Evolutionary conservation across 2,797 vertebrate species (phyloP), one percentile per base, ranked within the genome.

Genomic region (Melanotaenia nigrans): DNA sequence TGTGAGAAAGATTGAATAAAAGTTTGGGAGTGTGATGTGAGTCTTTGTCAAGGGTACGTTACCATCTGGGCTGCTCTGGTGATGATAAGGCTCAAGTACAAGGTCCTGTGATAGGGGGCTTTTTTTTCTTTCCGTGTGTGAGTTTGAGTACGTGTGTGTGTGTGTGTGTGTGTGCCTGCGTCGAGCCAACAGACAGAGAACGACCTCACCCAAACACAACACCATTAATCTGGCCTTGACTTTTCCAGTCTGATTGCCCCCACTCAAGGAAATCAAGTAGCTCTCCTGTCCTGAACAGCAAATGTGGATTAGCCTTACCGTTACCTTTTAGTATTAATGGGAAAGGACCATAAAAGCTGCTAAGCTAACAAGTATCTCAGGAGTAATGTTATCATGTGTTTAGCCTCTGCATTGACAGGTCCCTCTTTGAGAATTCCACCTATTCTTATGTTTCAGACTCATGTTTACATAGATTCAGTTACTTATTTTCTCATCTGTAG

Each of bases 51-150:
- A 95, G 93, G 93, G 88, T 92, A 91, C 71, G 77, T 86, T 90
- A 90, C 92, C 91, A 93, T 93, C 90, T 94, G 92, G 89, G 87
- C 88, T 77, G 85, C 88, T 92, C 73, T 79, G 81, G 78, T 60
- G 62, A 85, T 87, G 94, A 95, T 95, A 94, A 95, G 92, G 82
- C 89, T 91, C 83, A 89, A 92, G 93, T 93, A 92, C 94, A 95
- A 95, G 94, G 93, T 92, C 94, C 85, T 90, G 73, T 83, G 88
- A 91, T 89, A 87, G 88, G 81, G 75, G 85, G 42, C 72, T 75
- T 86, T 86, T 78, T 69, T 32, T 65, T 67, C 28, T 13, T 25
- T 22, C 24, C 49, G 25, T 75, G 36, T 49, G 51, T 49, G 62
- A 47, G 18, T 47, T 47, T 47, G 12, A 38, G 25, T 75, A 40